Conservation (phyloP, 1,140 invertebrate species). For the Cydia strobilella region DNA sequence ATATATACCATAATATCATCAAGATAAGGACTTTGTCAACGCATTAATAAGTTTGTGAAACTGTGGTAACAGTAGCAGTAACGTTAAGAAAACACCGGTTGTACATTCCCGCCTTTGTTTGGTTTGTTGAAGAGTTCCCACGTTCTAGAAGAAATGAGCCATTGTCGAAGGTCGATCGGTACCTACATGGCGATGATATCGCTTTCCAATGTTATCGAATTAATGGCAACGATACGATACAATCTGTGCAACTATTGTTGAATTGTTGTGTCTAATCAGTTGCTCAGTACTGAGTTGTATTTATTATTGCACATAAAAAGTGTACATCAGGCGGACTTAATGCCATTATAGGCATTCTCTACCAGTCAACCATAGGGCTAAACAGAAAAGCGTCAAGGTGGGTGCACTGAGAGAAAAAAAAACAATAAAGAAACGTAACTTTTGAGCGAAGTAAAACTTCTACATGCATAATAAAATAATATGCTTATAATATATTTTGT, state of each 20-base stretch:
- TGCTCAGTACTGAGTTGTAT: too few species aligned
- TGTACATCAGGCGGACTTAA: too few species aligned
- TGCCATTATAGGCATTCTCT: too few species aligned
- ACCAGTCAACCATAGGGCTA: too few species aligned
- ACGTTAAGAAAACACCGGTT: slow-evolving; percentile 53
- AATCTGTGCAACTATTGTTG: neutral
- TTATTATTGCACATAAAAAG: too few species aligned
- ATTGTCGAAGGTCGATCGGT: slow-evolving; percentile 45
- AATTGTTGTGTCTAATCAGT: too few species aligned
- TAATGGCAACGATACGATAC: neutral
- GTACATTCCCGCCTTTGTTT: slow-evolving; percentile 60
- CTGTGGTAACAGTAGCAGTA: slow-evolving; percentile 51
- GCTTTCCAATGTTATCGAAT: slow-evolving; percentile 29
- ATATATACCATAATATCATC: neutral
- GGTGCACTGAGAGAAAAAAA: too few species aligned
- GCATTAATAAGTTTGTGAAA: neutral
- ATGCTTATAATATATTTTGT: too few species aligned
- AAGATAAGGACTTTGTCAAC: neutral
- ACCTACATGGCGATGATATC: slow-evolving; percentile 7
- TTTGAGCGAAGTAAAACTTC: too few species aligned
- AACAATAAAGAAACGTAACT: too few species aligned
- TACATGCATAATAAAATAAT: too few species aligned
- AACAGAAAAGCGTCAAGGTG: too few species aligned
- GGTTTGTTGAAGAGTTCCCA: slow-evolving; percentile 58
- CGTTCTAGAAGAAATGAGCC: slow-evolving; percentile 55